phyloP scores from a whole-genome alignment of 2,113 vertebrate genomes.

The Pampusana beccarii region DNA sequence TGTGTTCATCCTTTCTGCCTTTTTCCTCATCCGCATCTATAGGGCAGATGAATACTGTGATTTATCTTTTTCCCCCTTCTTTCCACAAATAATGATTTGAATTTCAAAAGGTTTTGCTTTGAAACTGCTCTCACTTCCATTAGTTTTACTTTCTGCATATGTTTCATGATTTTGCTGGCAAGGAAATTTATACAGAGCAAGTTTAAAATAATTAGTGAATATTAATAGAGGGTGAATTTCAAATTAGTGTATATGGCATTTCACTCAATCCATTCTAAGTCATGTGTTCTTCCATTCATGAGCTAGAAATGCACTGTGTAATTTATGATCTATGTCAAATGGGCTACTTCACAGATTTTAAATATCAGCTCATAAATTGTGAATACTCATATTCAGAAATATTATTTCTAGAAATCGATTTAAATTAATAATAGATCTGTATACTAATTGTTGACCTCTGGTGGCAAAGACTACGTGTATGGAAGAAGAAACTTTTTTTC shows the following conservation, averaged over 20 bases:
- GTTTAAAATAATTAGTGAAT: slow-evolving; percentile 39
- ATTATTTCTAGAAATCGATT: slow-evolving; percentile 41
- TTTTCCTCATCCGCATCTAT: background rate
- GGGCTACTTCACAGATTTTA: background rate
- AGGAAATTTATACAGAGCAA: background rate
- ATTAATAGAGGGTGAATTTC: slow-evolving; percentile 41
- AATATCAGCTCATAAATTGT: slow-evolving; percentile 20
- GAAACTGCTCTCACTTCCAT: background rate
- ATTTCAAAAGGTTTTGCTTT: slow-evolving; percentile 18
- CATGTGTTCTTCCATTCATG: background rate
- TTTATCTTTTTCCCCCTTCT: background rate
- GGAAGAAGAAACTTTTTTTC: background rate
- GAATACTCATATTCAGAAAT: slow-evolving; percentile 25
- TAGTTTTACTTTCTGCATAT: background rate
- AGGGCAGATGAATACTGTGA: background rate
- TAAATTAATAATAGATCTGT: background rate
- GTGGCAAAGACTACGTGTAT: background rate
- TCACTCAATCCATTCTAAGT: slow-evolving; percentile 26
- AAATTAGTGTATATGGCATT: background rate
- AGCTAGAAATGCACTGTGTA: background rate
- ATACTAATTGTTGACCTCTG: slow-evolving; percentile 16
- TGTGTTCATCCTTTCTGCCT: background rate
- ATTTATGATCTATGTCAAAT: slow-evolving; percentile 35
- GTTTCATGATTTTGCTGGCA: background rate
- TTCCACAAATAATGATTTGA: background rate